These are phyloP conservation scores for Canis aureus DNA, from an alignment of 2,113 vertebrate species.

Conservation along the genomic window DNA sequence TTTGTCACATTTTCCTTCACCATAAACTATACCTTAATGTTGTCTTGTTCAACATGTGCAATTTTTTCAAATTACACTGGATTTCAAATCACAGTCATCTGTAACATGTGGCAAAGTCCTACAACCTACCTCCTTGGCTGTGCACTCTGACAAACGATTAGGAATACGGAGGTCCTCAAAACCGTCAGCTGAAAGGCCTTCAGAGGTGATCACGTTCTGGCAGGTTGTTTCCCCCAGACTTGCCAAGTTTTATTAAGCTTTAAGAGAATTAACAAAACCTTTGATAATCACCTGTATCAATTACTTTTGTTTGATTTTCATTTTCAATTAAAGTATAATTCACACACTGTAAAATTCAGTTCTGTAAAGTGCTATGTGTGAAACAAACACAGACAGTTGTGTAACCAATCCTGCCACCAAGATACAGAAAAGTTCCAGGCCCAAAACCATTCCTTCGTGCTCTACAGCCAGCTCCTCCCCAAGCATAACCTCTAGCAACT, in stretches of 20 bases:
- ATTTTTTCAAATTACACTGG: neutral
- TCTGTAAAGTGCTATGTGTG: neutral
- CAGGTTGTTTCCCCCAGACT: neutral
- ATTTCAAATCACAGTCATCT: neutral
- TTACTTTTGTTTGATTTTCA: neutral
- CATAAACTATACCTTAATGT: neutral
- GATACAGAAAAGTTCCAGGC: neutral
- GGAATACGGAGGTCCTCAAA: neutral
- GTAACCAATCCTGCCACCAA: neutral
- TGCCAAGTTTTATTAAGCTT: slow-evolving; percentile 8
- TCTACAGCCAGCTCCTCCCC: neutral
- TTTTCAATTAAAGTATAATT: slow-evolving; percentile 13
- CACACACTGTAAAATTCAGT: neutral
- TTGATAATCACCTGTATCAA: neutral
- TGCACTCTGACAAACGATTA: neutral
- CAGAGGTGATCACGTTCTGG: neutral
- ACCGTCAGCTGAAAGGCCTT: neutral
- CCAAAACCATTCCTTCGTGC: neutral
- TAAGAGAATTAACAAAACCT: neutral
- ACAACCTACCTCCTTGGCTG: neutral
- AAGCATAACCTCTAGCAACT: neutral
- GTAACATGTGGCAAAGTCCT: neutral
- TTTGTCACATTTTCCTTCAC: neutral
- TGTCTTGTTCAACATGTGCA: neutral
- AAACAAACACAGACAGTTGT: neutral